Conservation (phyloP, 2,888 invertebrate genomes). For the Gymnoscelis rufifasciata region DNA sequence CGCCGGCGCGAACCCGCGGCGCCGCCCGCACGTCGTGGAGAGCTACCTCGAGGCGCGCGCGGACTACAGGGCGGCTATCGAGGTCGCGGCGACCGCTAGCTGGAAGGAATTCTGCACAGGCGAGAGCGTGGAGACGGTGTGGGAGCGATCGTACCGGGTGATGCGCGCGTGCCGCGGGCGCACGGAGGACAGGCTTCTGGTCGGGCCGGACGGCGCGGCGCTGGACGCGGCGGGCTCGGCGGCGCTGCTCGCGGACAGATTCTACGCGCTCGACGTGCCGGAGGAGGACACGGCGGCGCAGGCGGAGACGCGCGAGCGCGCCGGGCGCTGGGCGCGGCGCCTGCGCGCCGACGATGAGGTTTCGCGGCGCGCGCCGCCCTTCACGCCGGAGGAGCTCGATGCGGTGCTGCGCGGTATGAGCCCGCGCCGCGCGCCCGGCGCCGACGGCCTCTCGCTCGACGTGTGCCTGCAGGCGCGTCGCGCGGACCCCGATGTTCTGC, state of each 20-base stretch:
- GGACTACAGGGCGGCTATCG: not conserved
- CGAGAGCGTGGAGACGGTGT: not conserved
- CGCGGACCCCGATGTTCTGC: too few species aligned
- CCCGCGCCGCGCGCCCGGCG: too few species aligned
- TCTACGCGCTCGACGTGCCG: not conserved
- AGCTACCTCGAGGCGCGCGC: not conserved
- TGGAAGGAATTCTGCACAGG: conserved; percentile 2
- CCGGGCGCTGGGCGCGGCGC: not conserved
- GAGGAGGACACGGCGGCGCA: not conserved
- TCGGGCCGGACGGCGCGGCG: not conserved
- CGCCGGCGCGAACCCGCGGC: not conserved
- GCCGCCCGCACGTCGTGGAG: not conserved
- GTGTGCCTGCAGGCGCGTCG: too few species aligned
- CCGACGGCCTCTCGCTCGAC: too few species aligned
- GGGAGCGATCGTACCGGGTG: not conserved
- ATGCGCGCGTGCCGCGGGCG: not conserved
- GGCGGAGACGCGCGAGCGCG: not conserved
- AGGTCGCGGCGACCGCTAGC: not conserved
- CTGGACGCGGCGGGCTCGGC: not conserved
- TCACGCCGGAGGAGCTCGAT: too few species aligned
- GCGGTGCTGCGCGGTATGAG: too few species aligned
- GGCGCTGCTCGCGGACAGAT: not conserved
- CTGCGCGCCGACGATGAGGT: not conserved
- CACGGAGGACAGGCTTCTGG: not conserved
- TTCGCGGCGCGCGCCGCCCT: too few species aligned